These are phyloP conservation scores for Cosmia trapezina DNA, from an alignment of 2,888 invertebrate genomes.

Conservation along the genomic window DNA sequence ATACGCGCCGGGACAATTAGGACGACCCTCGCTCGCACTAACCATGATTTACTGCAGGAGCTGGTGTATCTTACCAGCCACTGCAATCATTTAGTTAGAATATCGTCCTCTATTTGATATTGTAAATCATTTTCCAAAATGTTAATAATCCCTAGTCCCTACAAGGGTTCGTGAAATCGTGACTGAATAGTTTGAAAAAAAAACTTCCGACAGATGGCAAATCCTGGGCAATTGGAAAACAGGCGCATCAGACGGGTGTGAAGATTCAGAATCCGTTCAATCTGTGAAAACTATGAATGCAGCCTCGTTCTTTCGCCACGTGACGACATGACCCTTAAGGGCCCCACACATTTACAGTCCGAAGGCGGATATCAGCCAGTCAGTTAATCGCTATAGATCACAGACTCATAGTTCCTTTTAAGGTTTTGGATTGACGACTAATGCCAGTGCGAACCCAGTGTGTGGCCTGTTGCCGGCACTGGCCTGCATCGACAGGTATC, in stretches of 20 bases:
- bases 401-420: no score
- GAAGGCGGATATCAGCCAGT: no score
- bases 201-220: background rate
- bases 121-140: background rate
- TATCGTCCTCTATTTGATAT: background rate
- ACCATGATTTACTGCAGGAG: slow-evolving; percentile 22
- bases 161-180: background rate
- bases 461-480: no score
- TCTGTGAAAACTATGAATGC: background rate
- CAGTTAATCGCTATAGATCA: no score
- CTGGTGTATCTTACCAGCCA: background rate
- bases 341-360: no score
- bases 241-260: background rate
- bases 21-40: slow-evolving; percentile 15
- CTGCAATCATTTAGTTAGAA: background rate
- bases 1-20: slow-evolving; percentile 19
- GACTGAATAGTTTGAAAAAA: background rate
- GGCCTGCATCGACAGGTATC: no score
- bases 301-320: background rate
- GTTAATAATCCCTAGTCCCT: background rate
- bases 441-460: no score
- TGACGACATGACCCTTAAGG: no score
- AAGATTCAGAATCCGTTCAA: background rate
- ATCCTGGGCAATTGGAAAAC: background rate
- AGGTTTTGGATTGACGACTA: no score